phyloP scores from a whole-genome alignment of 1,140 invertebrate genomes.

The Drepana arcuata region DNA sequence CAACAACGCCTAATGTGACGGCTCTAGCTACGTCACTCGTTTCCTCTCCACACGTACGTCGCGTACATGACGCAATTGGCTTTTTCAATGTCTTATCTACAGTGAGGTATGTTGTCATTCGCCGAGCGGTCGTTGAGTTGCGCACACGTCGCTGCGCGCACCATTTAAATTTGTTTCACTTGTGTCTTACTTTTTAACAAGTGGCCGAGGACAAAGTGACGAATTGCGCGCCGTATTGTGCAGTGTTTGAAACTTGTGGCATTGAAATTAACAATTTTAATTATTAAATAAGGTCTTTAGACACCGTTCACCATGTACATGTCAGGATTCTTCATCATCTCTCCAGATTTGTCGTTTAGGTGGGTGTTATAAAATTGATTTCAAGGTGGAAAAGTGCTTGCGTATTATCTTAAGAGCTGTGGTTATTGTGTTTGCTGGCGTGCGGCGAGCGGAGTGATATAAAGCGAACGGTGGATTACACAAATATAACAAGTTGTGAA shows the following conservation, averaged over 20 bases:
- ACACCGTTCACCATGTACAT: constrained; percentile 43
- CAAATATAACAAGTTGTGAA: constrained; percentile 33
- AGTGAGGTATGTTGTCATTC: constrained; percentile 63
- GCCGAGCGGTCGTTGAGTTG: constrained; percentile 47
- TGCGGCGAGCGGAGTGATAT: constrained; percentile 20
- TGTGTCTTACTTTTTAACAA: constrained; percentile 50
- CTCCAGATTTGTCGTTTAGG: constrained; percentile 56
- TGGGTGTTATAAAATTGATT: constrained; percentile 45
- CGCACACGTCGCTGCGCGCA: constrained; percentile 39
- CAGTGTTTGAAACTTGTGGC: constrained; percentile 59
- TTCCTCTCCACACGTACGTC: constrained; percentile 62
- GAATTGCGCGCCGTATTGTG: constrained; percentile 49
- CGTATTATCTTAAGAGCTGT: constrained; percentile 14
- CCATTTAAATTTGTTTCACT: constrained; percentile 49
- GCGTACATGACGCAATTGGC: constrained; percentile 67
- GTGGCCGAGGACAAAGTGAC: constrained; percentile 54
- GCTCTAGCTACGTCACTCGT: constrained; percentile 51
- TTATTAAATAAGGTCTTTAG: constrained; percentile 18
- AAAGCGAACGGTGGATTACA: constrained; percentile 23
- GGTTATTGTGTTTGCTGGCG: too few species aligned
- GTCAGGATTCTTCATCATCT: constrained; percentile 62
- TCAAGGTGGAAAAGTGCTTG: constrained; percentile 26
- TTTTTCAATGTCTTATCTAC: constrained; percentile 71
- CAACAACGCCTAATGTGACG: constrained; percentile 59
- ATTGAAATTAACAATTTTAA: constrained; percentile 32